Base-by-base conservation (phyloP, 2,113 vertebrate genomes). In the Pedionomus torquatus region DNA sequence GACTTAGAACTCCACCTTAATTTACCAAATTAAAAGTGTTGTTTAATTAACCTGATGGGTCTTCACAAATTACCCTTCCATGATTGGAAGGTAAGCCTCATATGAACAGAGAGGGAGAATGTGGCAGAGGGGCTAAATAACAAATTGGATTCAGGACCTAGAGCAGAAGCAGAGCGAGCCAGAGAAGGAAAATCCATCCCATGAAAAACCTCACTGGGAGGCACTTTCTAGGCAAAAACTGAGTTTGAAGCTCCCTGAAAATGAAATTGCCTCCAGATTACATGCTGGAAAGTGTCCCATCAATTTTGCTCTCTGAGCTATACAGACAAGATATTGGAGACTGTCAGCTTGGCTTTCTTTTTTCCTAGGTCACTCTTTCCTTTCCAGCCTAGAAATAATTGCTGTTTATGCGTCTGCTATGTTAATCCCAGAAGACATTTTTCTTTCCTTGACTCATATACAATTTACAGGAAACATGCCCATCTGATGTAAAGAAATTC, bases 341-440 rank as follows among this genome's bases (percentile, higher is more conserved):
- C 43, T 49, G 75, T 37, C 58, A 90, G n/a, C 21, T 92, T 83
- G 33, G 68, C 28, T 60, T 74, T 83, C 31, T 11, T 70, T 93
- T 66, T 89, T 86, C 54, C 44, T 72, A 81, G 71, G 49, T 63
- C 20, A 55, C 31, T 48, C 64, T 88, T 77, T 88, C 33, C 74
- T 85, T 83, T 72, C 77, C 55, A 70, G 39, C 49, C 75, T 80
- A 74, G 83, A 5, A 28, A 81, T 89, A 81, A 58, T 83, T 95
- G 28, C 68, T 95, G 66, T 93, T 93, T 92, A 58, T 80, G 63
- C 93, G 81, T 49, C 60, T 89, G 88, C 58, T 70, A 90, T 74
- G 41, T 86, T 92, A 89, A 90, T 75, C 83, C 71, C 37, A 17
- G 49, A 66, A 39, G 57, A 61, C 37, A 77, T 65, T 93, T 92